Conservation (phyloP, 1,140 invertebrate species). For the Drosophila gunungcola region DNA sequence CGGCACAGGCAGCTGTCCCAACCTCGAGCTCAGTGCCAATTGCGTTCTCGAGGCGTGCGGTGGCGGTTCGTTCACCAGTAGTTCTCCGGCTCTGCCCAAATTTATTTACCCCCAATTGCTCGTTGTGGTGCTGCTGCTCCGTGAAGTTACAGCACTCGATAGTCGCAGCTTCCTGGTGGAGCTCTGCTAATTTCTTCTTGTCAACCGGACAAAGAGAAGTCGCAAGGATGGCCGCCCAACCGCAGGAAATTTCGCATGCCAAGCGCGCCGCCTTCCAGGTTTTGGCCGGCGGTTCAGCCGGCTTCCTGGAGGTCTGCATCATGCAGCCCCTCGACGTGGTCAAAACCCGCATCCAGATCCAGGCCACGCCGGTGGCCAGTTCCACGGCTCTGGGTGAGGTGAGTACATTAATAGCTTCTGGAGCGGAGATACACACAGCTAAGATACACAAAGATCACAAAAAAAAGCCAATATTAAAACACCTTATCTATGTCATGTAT, state of each 20-base stretch:
- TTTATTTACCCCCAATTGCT: constrained; percentile 1
- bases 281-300: constrained; percentile 94
- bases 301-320: constrained; percentile 96
- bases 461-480: no score
- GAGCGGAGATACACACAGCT: no score
- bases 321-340: constrained; percentile 98
- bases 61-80: constrained; percentile 39
- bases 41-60: constrained; percentile 57
- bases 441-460: no score
- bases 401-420: constrained; percentile 11
- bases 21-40: constrained; percentile 67
- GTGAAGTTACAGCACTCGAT: not conserved
- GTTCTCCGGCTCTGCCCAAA: not conserved
- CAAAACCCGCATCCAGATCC: constrained; percentile 95
- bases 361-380: constrained; percentile 85
- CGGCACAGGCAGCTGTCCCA: constrained; percentile 24
- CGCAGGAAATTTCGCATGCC: constrained; percentile 67
- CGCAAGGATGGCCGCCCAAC: constrained; percentile 5
- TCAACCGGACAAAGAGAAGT: not conserved
- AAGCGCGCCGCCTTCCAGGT: constrained; percentile 93
- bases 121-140: not conserved
- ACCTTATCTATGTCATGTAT: no score
- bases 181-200: not conserved
- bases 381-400: constrained; percentile 33
- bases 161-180: not conserved